A percentile compares a stretch with the other conserved stretches of the same genome.
These are phyloP conservation scores for Protaetia brevitarsis DNA, from an alignment of 1,140 invertebrate genomes.

Conservation along the genomic window DNA sequence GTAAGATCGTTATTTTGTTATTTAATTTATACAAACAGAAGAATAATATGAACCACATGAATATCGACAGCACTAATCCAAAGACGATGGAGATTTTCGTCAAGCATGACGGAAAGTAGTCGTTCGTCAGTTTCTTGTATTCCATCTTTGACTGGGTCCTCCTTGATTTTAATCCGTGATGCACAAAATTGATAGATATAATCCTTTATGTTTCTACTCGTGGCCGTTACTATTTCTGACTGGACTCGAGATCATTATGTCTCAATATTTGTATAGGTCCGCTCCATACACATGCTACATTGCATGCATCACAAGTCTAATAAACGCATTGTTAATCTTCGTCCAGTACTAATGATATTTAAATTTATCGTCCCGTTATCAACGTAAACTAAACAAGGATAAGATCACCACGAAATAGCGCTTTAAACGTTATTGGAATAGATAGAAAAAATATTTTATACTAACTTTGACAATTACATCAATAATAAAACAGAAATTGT, in stretches of 20 bases:
- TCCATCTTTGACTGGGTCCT: not conserved
- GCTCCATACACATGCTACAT: not conserved
- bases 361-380: not conserved
- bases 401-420: not conserved
- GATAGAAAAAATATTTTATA: not conserved
- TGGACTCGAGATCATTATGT: conserved; percentile 1
- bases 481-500: too few relatives aligned
- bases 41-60: not conserved
- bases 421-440: too few relatives aligned
- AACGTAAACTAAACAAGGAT: not conserved
- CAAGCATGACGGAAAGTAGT: not conserved
- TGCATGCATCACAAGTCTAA: not conserved
- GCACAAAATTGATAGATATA: not conserved
- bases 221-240: not conserved
- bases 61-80: not conserved
- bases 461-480: not conserved
- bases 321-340: conserved; percentile 8
- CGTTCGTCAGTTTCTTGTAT: not conserved
- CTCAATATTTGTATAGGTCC: conserved; percentile 3
- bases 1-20: not conserved
- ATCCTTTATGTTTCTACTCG: not conserved
- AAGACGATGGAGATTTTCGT: not conserved
- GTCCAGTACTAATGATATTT: not conserved
- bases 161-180: too few relatives aligned
- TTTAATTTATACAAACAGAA: not conserved